Evolutionary conservation across 2,113 vertebrate species (phyloP), one percentile per base, ranked within the genome.

Genomic region (Ptilonorhynchus violaceus): DNA sequence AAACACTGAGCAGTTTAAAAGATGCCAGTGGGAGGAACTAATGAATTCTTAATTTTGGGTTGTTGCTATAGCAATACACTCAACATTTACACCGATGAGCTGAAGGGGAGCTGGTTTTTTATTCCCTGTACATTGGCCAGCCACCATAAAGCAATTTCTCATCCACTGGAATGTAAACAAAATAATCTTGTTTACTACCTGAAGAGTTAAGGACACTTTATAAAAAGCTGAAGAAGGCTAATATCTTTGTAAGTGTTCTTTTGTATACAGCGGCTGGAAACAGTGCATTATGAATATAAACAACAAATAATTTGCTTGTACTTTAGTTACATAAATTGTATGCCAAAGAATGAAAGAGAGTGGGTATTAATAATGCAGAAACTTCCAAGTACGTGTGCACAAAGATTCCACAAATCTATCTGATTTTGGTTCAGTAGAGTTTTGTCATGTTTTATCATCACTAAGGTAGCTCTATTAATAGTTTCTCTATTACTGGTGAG

Each of bases 21-120:
- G n/a, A 69, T 74, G 30, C 22, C 77, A 59, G 60, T 72, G 50
- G 55, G 75, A 88, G 33, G 50, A 80, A 88, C 31, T 8, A 92
- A 28, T 46, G 37, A 92, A 90, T 83, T 77, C 75, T 88, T 93
- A 46, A 70, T 90, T 92, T 90, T 3, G 0, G 17, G 10, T 74
- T 93, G 89, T 95, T 96, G 88, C 79, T 83, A 86, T 92, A 96
- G 89, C 85, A 94, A 77, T 62, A 4, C 21, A 33, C 23, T 90
- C 28, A 35, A 42, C 28, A 42, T 62, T 88, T 93, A 85, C 18
- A 80, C 31, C 66, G 68, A 22, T 25, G 70, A 55, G 30, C 60
- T 87, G 69, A 59, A 78, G 46, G 13, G 17, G 9, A 92, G 52
- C 17, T 5, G 6, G 0, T 7, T 49, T 35, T 89, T 87, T 82